Base-by-base conservation (phyloP, 2,888 invertebrate species). In the Phalera bucephala region DNA sequence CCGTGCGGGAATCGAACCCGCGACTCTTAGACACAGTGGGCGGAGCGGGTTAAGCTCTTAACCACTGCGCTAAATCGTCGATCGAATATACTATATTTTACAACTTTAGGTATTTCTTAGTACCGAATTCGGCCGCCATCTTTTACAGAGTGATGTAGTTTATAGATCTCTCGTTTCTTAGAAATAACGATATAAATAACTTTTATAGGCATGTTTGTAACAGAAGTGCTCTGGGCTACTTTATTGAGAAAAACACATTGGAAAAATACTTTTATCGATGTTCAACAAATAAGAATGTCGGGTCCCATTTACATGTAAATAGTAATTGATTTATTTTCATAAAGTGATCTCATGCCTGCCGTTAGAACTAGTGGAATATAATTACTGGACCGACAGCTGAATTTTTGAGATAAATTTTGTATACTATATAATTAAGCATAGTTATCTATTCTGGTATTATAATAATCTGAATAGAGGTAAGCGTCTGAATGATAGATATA, bases 91-190 rank as follows among this genome's bases (percentile, higher is more conserved):
- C n/a, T n/a, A n/a, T n/a, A n/a, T n/a, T n/a, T n/a, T n/a, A n/a
- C n/a, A n/a, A n/a, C n/a, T n/a, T n/a, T 22, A 2, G n/a, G 22
- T 22, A 2, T 22, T 22, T 8, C 17, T 17, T 17, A 5, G 5
- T 17, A 17, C 9, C 22, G 8, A n/a, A 22, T 22, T 22, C 22
- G 22, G n/a, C 22, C 2, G 22, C 17, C 17, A 29, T 29, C n/a
- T 14, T 14, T 29, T 29, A 19, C 2, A 19, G 6, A 10, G 11
- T n/a, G 8, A 9, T 19, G 45, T 35, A 46, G 42, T 37, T 28
- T 33, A 52, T 47, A 52, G 42, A 45, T 56, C 42, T 40, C 38
- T 22, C 29, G 29, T 40, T 45, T 55, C 47, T 37, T 23, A 39
- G 48, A 50, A 52, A 31, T 40, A 36, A 22, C 19, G 15, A n/a